Conservation (phyloP, 2,888 invertebrate genomes). For the Rhamphomyia laevipes region DNA sequence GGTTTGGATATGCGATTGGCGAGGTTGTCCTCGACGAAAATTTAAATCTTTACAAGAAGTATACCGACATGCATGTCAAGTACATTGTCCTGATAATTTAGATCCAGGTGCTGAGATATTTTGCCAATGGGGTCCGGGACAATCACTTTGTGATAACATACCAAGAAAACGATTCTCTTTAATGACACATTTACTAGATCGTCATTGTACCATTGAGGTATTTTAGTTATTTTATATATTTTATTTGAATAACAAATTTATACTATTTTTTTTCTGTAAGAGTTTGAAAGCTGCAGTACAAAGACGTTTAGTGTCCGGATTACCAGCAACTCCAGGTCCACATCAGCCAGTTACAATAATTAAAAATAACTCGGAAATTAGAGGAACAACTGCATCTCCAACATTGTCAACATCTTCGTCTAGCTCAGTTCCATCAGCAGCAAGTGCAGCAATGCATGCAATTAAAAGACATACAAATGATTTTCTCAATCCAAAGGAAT, state of each 20-base stretch:
- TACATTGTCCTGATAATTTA: constrained; percentile 62
- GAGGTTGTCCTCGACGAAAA: constrained; percentile 69
- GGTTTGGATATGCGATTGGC: constrained; percentile 84
- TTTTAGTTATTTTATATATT: constrained; percentile 15
- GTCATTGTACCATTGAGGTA: constrained; percentile 80
- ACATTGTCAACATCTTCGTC: constrained; percentile 23
- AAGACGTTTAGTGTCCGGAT: constrained; percentile 29
- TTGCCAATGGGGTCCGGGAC: constrained; percentile 70
- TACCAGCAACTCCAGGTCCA: constrained; percentile 21
- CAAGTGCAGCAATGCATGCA: constrained; percentile 93
- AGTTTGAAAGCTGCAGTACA: constrained; percentile 29
- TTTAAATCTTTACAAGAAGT: constrained; percentile 67
- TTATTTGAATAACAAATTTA: background rate
- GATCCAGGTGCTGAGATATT: constrained; percentile 59
- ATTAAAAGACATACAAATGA: constrained; percentile 90
- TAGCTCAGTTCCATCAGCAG: constrained; percentile 42
- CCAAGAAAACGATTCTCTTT: constrained; percentile 85
- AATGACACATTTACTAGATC: constrained; percentile 92
- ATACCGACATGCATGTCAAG: constrained; percentile 74
- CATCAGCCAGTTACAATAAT: constrained; percentile 34
- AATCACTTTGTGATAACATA: constrained; percentile 66
- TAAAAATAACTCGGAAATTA: constrained; percentile 24
- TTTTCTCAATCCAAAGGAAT: constrained; percentile 78
- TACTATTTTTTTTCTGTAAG: constrained; percentile 8
- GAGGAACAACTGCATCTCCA: constrained; percentile 21